Conservation (phyloP, 2,888 invertebrate species). For the Yponomeuta sedellus region DNA sequence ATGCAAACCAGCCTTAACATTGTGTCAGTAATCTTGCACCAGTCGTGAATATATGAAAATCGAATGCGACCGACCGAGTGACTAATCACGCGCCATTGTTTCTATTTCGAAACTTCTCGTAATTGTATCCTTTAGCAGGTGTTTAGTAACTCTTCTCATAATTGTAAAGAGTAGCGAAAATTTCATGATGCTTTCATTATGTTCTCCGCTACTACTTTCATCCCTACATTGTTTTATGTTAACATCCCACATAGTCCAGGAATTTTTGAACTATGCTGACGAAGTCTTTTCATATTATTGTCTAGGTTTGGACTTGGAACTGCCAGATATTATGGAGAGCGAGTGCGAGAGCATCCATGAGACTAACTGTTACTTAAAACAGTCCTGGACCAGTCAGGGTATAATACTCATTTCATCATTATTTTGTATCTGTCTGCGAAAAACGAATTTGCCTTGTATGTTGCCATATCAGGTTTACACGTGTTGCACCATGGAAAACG, state of each 20-base stretch:
- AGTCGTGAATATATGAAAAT: slow-evolving; percentile 19
- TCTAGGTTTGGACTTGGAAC: slow-evolving; percentile 69
- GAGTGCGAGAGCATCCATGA: slow-evolving; percentile 69
- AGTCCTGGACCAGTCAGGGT: slow-evolving; percentile 73
- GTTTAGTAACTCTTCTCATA: neutral
- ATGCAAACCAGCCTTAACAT: slow-evolving; percentile 18
- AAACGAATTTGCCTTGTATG: neutral
- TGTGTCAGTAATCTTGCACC: slow-evolving; percentile 14
- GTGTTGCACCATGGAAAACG: slow-evolving; percentile 42
- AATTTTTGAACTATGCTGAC: slow-evolving; percentile 39
- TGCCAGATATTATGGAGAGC: slow-evolving; percentile 66
- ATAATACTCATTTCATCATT: slow-evolving; percentile 26
- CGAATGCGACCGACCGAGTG: slow-evolving; percentile 24
- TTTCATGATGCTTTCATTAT: slow-evolving; percentile 10
- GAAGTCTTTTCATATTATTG: slow-evolving; percentile 33
- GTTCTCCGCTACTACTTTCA: slow-evolving; percentile 13
- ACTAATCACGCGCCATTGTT: slow-evolving; percentile 23
- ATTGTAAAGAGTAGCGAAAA: no score
- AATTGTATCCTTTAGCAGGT: neutral
- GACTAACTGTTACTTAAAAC: slow-evolving; percentile 75
- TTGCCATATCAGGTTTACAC: slow-evolving; percentile 10
- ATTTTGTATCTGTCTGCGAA: neutral
- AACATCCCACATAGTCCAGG: slow-evolving; percentile 34
- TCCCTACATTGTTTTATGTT: no score
- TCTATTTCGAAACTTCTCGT: slow-evolving; percentile 1